These are phyloP conservation scores for Digitonthophagus gazella DNA, from an alignment of 2,888 invertebrate genomes.

Conservation along the genomic window DNA sequence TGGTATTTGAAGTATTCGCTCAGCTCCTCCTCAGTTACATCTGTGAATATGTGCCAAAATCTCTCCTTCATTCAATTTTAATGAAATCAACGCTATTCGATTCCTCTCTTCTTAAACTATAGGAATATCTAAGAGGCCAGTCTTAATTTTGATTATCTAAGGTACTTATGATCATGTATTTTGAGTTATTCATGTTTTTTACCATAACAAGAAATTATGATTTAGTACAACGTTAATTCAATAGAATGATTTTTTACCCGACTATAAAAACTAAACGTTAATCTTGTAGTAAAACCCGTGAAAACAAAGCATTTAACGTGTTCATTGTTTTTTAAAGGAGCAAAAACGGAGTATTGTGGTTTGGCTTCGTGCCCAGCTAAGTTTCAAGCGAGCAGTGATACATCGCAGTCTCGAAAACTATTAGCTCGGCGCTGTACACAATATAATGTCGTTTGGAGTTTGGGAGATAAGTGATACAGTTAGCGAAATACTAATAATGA, in stretches of 20 bases:
- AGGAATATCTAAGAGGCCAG: no score
- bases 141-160: no score
- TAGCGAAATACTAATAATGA: background rate
- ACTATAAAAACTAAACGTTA: background rate
- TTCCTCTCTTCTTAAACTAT: no score
- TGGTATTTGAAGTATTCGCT: no score
- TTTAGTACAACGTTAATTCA: background rate
- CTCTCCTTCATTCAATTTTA: no score
- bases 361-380: background rate
- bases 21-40: no score
- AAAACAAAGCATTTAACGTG: background rate
- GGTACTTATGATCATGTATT: no score
- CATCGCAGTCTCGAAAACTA: background rate
- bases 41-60: no score
- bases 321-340: background rate
- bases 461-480: background rate
- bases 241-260: background rate
- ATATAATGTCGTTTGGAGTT: no score
- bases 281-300: background rate
- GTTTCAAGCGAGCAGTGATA: background rate
- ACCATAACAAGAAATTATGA: no score
- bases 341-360: background rate
- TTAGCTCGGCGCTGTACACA: background rate
- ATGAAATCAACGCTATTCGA: no score
- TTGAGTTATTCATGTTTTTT: no score